phyloP scores from a whole-genome alignment of 1,140 invertebrate genomes.

The Drosophila athabasca region DNA sequence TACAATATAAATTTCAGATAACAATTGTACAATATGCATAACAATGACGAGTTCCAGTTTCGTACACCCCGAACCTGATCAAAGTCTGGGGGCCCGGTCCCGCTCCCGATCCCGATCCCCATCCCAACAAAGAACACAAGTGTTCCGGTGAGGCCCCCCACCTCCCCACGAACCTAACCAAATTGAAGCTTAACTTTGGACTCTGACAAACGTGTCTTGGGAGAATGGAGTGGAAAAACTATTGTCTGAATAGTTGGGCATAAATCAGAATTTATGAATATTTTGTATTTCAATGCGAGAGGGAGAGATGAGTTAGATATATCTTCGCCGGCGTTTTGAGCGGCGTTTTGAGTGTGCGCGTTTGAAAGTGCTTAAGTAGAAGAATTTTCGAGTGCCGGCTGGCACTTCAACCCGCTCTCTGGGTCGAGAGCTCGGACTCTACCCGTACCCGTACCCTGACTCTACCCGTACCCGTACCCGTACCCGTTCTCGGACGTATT shows the following conservation, averaged over 20 bases:
- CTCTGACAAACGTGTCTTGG: conserved; percentile 42
- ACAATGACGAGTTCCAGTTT: conserved; percentile 73
- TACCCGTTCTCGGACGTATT: conserved; percentile 33
- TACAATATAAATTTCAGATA: conserved; percentile 68
- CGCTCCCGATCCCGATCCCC: not conserved
- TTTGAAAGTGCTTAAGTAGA: conserved; percentile 16
- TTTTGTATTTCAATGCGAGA: conserved; percentile 45
- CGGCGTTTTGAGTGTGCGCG: not conserved
- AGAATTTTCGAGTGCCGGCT: conserved; percentile 50
- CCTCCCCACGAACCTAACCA: conserved; percentile 11
- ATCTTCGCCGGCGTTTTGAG: not conserved
- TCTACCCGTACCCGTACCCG: not conserved
- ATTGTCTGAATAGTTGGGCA: conserved; percentile 61
- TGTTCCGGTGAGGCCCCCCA: conserved; percentile 60
- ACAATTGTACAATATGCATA: conserved; percentile 79
- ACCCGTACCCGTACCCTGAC: not conserved
- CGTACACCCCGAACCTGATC: conserved; percentile 37
- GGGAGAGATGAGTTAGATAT: conserved; percentile 48
- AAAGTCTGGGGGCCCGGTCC: conserved; percentile 6
- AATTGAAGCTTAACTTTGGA: conserved; percentile 19
- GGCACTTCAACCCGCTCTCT: conserved; percentile 53
- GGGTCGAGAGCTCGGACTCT: conserved; percentile 49
- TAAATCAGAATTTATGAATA: conserved; percentile 76
- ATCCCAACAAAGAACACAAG: conserved; percentile 54
- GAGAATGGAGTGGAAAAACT: conserved; percentile 56